Base-by-base conservation (phyloP, 2,113 vertebrate species). In the Paracanthobrama guichenoti region DNA sequence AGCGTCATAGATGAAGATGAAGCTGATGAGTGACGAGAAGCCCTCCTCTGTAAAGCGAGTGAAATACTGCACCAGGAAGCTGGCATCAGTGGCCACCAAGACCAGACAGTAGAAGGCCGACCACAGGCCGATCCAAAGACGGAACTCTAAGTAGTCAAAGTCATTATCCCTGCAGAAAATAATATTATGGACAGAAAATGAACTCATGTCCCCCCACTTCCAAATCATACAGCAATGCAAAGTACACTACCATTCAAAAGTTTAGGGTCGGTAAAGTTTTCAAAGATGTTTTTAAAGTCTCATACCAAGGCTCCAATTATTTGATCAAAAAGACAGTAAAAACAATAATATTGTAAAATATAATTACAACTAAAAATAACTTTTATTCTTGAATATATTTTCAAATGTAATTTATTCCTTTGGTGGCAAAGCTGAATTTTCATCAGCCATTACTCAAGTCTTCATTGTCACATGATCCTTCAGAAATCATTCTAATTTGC, bases 1-100 rank as follows among this genome's bases (percentile, higher is more conserved):
- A 91, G 98, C 94, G 67, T 99, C 98, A 0, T 99, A 99, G 87
- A 99, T 99, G 90, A 99, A 99, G 89, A 99, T 99, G 95, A 99
- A 99, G 94, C 97, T 99, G 89, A 99, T 99, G 8, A 99, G 94
- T 26, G 96, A 97, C 22, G 98, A 97, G 89, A 99, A 99, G 0
- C 98, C 98, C 86, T 99, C 98, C 80, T 99, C 98, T 0, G 98
- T 99, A 94, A 99, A 99, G 26, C 98, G 97, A 10, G 98, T 99
- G 86, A 99, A 99, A 90, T 98, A 99, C 90, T 99, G 97, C 75
- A 99, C 97, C 91, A 99, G 84, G 92, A 95, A 99, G 90, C 97
- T 99, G 92, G 98, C 97, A 0, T 99, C 98, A 0, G 97, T 99
- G 22, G 96, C 97, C 4, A 99, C 98, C 0, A 99, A 93, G 14